Base-by-base conservation (phyloP, 1,140 invertebrate species). In the Sitodiplosis mosellana region DNA sequence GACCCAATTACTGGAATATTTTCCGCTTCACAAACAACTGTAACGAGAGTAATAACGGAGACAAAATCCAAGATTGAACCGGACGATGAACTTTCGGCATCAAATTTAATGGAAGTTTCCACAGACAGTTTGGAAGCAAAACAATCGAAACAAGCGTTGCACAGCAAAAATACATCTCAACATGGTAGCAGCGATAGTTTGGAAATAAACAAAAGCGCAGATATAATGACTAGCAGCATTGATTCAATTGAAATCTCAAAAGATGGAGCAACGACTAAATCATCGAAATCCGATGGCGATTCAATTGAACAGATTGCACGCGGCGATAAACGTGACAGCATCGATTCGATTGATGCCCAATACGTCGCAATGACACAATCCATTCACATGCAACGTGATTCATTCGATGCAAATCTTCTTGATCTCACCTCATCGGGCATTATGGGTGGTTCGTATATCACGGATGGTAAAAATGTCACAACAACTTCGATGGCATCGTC, bases 111-210 rank as follows among this genome's bases (percentile, higher is more conserved):
- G 66, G 68, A 75, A 34, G 68, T 74, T 0, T 76, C 77, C 34
- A 72, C 72, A 2, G 78, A 80, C 57, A 79, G 76, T 0, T 54
- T 80, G 14, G 77, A 80, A 52, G 69, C 69, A 48, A 70, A 69
- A 45, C 57, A 46, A n/a, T 53, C 64, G 21, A 56, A 56, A 53
- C 48, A 55, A 11, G 63, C 60, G 44, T 53, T 54, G 0, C 56
- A 56, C 20, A 56, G 55, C 14, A 60, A 58, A 42, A 54, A 56
- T 33, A 56, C 56, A 19, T 60, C 58, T 0, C 63, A 67, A 19
- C 63, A 69, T 47, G 70, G 64, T n/a, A 75, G 74, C 51, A 68
- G 69, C 12, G 74, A 76, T 53, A 75, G 73, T 54, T 60, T 76
- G 52, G 74, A 76, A 46, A 66, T 70, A 21, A 72, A 70, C 52